Conservation (phyloP, 1,140 invertebrate genomes). For the Atta cephalotes region DNA sequence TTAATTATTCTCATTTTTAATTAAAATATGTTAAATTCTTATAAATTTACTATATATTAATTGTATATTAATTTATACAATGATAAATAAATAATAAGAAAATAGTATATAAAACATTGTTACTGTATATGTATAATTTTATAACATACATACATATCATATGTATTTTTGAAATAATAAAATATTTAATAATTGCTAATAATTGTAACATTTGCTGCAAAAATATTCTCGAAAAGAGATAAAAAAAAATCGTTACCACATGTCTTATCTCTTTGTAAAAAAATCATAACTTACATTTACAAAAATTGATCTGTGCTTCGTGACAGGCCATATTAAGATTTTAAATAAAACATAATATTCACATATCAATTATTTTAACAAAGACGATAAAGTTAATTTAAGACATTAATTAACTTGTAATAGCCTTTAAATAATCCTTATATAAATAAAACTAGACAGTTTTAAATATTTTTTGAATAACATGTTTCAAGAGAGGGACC, state of each 20-base stretch:
- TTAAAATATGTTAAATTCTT: neutral
- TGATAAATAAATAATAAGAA: constrained; percentile 2
- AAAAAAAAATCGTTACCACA: neutral
- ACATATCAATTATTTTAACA: constrained; percentile 4
- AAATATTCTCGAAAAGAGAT: neutral
- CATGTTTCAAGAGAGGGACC: neutral
- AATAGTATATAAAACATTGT: neutral
- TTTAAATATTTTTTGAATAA: constrained; percentile 1
- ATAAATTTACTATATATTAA: neutral
- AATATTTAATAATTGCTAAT: neutral
- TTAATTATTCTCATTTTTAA: constrained; percentile 9
- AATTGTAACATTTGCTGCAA: neutral
- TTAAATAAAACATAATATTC: constrained; percentile 29
- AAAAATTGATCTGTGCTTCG: neutral
- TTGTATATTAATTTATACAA: neutral
- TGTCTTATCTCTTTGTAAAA: constrained; percentile 3
- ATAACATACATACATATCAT: neutral
- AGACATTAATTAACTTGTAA: neutral
- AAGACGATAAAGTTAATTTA: neutral
- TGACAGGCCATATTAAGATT: neutral
- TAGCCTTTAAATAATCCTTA: neutral
- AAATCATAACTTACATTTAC: neutral
- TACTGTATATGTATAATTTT: neutral
- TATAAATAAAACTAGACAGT: constrained; percentile 12
- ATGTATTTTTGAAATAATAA: neutral